phyloP scores from a whole-genome alignment of 2,888 invertebrate genomes.

The Hydraecia micacea region DNA sequence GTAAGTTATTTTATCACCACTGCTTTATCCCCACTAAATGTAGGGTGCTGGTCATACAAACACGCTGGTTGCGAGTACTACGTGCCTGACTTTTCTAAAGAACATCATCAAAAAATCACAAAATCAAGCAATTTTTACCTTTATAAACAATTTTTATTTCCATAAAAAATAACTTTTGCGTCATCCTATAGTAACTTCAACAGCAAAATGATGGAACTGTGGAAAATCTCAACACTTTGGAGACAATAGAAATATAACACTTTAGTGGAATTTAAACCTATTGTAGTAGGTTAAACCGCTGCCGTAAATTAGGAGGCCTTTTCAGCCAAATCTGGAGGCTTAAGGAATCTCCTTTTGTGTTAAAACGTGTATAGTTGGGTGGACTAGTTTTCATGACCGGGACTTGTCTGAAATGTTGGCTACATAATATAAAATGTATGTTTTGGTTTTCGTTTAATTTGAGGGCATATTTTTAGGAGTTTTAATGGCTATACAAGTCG shows the following conservation, averaged over 20 bases:
- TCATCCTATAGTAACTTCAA: background rate
- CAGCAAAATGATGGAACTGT: conserved; percentile 11
- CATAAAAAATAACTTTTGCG: background rate
- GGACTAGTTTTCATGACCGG: conserved; percentile 29
- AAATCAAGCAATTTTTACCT: background rate
- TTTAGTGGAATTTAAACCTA: conserved; percentile 44
- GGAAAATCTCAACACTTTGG: conserved; percentile 23
- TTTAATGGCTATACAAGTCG: no score
- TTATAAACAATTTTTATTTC: background rate
- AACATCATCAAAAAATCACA: no score
- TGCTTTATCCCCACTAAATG: no score
- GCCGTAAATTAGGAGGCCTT: conserved; percentile 53
- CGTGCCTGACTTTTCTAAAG: no score
- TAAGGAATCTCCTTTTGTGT: conserved; percentile 28
- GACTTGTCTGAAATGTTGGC: background rate
- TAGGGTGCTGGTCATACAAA: no score
- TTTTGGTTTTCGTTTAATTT: background rate
- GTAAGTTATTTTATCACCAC: no score
- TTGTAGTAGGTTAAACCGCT: conserved; percentile 35
- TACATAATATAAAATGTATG: background rate
- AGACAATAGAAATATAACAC: conserved; percentile 36
- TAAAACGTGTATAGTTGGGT: conserved; percentile 15
- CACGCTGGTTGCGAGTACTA: no score
- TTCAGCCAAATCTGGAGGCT: conserved; percentile 44
- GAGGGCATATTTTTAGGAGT: no score